Conservation (phyloP, 2,113 vertebrate genomes). For the Calyptomena viridis region DNA sequence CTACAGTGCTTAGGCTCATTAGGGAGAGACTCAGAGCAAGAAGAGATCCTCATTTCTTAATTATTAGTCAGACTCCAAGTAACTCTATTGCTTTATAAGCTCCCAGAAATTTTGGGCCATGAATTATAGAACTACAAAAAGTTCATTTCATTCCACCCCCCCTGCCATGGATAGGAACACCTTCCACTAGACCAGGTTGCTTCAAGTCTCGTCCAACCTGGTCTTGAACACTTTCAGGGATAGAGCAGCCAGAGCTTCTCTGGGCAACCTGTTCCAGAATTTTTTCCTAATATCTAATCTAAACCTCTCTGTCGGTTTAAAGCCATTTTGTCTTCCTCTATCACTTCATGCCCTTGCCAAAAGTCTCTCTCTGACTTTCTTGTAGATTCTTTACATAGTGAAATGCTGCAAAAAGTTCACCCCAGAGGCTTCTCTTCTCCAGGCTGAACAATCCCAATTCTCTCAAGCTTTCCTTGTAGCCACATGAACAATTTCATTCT, state of each 20-base stretch:
- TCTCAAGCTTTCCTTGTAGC: background rate
- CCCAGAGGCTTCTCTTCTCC: background rate
- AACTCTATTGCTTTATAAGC: background rate
- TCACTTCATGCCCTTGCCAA: background rate
- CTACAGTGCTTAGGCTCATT: background rate
- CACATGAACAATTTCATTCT: background rate
- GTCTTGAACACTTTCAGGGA: background rate
- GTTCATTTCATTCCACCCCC: background rate
- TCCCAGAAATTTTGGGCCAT: background rate
- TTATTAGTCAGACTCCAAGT: background rate
- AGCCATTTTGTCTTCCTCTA: background rate
- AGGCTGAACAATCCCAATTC: background rate
- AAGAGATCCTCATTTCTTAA: background rate
- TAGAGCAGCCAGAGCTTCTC: background rate
- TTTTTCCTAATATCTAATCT: background rate
- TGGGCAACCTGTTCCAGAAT: background rate
- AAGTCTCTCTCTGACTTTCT: background rate
- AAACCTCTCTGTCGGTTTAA: background rate
- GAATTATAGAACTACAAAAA: background rate
- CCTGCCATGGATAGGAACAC: accelerated
- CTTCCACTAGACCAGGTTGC: background rate
- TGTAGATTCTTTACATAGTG: background rate
- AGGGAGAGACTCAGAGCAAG: background rate
- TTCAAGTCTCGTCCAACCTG: accelerated
- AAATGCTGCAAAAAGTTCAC: background rate